Evolutionary conservation across 1,140 invertebrate species (phyloP), one percentile per base, ranked within the genome.

Genomic region (Pseudomyrmex pallidus): DNA sequence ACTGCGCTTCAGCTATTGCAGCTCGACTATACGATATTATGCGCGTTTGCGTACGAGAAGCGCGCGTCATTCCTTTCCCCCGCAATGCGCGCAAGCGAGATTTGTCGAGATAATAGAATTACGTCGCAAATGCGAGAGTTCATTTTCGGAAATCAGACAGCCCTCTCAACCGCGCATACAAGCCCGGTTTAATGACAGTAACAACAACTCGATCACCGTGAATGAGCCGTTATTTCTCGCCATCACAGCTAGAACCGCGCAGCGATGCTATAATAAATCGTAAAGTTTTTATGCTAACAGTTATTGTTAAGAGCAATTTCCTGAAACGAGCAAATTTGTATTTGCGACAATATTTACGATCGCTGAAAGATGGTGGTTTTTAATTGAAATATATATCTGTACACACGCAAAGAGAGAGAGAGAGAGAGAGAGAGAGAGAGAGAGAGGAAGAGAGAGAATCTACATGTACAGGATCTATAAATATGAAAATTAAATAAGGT

Each of bases 81-180:
- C 52, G 10, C 54, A 50, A n/a, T 48, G 17, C 52, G 20, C 54
- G 66, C 7, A 25, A n/a, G 76, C 35, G 44, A 50, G 35, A 62
- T 61, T 50, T 57, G 35, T 8, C 44, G 48, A 7, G 85, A 73
- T 83, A 87, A 76, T 76, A 64, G 84, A 76, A 72, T 87, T 86
- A 83, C 20, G 35, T n/a, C 10, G 25, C 48, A 72, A 87, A 87
- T 83, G 66, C 48, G 61, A 56, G 10, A 68, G 72, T 67, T 87
- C 74, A 86, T 87, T 78, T 74, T 80, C 54, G 80, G 52, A 59
- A 83, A 76, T 83, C 54, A 44, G 50, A 52, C 17, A 5, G 35
- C 44, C 20, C 63, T 50, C 46, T 15, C 25, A 13, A 20, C 10
- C 22, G 67, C 61, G 25, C 61, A 48, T 2, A 52, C 22, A 35